A percentile compares a stretch with the other conserved stretches of the same genome.
Evolutionary conservation across 2,113 vertebrate genomes (phyloP).

Genomic region (Typhlomys cinereus): DNA sequence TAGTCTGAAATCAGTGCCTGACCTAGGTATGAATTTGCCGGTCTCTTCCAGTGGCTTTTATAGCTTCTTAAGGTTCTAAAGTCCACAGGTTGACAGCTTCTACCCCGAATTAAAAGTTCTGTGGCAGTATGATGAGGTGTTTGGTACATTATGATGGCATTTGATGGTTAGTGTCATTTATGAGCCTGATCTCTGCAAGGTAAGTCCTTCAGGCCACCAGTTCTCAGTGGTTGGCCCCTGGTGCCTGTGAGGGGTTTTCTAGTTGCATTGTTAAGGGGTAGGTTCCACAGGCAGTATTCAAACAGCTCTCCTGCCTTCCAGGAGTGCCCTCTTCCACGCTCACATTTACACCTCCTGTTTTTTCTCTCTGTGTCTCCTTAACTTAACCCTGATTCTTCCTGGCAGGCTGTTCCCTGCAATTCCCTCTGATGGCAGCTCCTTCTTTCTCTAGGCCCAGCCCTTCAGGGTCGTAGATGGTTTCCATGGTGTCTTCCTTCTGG

Average conservation of each 20-base stretch:
- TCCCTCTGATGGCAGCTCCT: neutral
- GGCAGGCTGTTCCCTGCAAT: neutral
- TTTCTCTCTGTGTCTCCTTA: neutral
- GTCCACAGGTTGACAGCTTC: neutral
- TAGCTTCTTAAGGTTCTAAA: neutral
- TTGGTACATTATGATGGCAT: neutral
- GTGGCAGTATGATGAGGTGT: neutral
- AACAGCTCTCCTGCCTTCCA: too few species aligned
- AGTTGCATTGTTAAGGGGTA: too few species aligned
- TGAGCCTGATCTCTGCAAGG: too few species aligned
- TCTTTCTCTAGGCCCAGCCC: neutral
- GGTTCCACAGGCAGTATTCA: too few species aligned
- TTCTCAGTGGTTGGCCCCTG: too few species aligned
- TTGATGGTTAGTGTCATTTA: too few species aligned
- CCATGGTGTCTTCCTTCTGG: neutral
- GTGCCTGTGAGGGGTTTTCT: too few species aligned
- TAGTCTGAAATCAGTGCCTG: neutral
- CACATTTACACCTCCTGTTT: neutral
- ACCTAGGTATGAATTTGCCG: neutral
- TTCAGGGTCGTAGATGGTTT: neutral
- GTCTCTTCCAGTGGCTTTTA: neutral
- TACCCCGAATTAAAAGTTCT: slow-evolving; percentile 7
- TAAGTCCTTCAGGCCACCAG: too few species aligned
- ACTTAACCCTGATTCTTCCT: neutral
- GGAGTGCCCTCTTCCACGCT: neutral